Evolutionary conservation across 2,888 invertebrate species (phyloP).

Genomic region (Cetonia aurata): DNA sequence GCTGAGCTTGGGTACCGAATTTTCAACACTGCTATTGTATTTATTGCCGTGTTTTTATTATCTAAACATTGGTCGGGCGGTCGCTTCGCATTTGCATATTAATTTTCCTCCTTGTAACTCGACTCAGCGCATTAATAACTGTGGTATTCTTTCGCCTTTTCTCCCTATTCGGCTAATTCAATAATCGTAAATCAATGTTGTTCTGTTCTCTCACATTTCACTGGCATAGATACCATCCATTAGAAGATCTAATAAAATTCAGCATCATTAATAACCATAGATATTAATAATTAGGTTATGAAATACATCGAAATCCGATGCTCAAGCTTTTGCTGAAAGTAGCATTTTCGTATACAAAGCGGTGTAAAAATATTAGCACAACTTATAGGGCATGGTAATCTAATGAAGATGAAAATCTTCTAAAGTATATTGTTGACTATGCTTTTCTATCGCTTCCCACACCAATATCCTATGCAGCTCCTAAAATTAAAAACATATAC

Average conservation of each 20-base stretch:
- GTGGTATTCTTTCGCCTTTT: constrained; percentile 19
- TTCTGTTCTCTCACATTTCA: not conserved
- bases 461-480: too few species aligned
- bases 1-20: constrained; percentile 55
- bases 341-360: too few species aligned
- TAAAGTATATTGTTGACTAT: too few species aligned
- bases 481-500: too few species aligned
- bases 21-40: constrained; percentile 56
- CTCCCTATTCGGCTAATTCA: constrained; percentile 41
- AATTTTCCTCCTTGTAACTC: constrained; percentile 46
- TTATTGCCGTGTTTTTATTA: constrained; percentile 53
- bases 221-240: too few species aligned
- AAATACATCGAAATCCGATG: not conserved
- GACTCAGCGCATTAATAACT: constrained; percentile 37
- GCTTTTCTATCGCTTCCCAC: too few species aligned
- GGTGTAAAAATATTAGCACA: too few species aligned
- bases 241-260: too few species aligned
- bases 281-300: too few species aligned
- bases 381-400: too few species aligned
- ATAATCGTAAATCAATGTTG: constrained; percentile 44
- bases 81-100: constrained; percentile 49
- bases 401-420: too few species aligned
- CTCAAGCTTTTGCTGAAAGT: not conserved
- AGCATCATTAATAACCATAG: too few species aligned
- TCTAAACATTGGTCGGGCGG: constrained; percentile 49